Evolutionary conservation across 2,113 vertebrate species (phyloP), one percentile per base, ranked within the genome.

Genomic region (Neodontobutis hainanensis): DNA sequence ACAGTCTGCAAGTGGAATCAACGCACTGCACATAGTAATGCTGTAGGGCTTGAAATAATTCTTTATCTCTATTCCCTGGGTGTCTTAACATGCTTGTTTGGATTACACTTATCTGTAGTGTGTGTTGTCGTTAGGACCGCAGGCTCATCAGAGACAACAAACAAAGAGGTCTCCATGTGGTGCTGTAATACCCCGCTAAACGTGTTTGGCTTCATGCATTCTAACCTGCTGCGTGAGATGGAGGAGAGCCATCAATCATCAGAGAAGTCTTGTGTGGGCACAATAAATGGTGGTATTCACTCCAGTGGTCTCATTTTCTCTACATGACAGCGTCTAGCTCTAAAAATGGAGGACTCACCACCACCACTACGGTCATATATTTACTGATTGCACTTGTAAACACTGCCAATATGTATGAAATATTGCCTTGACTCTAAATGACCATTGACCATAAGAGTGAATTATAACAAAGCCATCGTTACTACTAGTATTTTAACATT

Each of bases 121-220:
- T 60, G 14, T 44, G 16, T 43, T 16, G 11, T 15, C 19, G 38
- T n/a, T 43, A 35, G 3, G 5, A 43, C 32, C 16, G 11, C 49
- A 47, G 15, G 19, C 16, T 42, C 66, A 15, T 27, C 46, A 64
- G 46, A 14, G 46, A 68, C 15, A 12, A 34, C 6, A 64, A 65
- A 9, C 51, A 16, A 56, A 32, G 1, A 34, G 46, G 19, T 32
- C 32, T 59, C 32, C 6, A 7, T 48, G 40, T 57, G 14, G 27
- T 40, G 11, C 38, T 8, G 42, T 11, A 32, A n/a, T 35, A 40
- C 4, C 4, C 6, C 42, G 0, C 1, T 27, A 60, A 36, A 70
- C 52, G 16, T 49, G 34, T 65, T 48, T 76, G 66, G 48, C 42
- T 59, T 3, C 15, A 38, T 19, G 32, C 55, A 19, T 36, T 34